Evolutionary conservation across 53 echinoderm and acorn worm genomes (phyloP).

Genomic region (Arbacia lixula): DNA sequence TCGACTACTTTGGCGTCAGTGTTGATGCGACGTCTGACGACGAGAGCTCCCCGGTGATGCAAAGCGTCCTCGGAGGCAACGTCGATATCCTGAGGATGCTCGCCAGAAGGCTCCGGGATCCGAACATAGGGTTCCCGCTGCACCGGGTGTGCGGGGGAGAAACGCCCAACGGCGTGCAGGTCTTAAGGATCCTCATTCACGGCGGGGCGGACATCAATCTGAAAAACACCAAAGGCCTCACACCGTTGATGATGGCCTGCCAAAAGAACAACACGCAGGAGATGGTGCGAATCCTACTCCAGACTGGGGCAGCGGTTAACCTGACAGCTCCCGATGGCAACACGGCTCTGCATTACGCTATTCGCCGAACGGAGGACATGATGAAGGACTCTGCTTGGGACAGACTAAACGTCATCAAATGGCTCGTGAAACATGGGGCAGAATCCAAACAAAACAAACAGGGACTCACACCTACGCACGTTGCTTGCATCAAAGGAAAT

Average conservation of each 20-base stretch:
- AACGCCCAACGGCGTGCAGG: slow-evolving; percentile 28
- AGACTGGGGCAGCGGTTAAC: slow-evolving; percentile 13
- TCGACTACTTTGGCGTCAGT: slow-evolving; percentile 34
- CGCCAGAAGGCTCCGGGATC: slow-evolving; percentile 2
- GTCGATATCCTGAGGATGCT: slow-evolving; percentile 17
- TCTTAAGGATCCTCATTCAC: slow-evolving; percentile 17
- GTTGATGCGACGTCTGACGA: slow-evolving; percentile 1
- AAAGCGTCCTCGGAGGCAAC: slow-evolving; percentile 26
- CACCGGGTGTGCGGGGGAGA: slow-evolving; percentile 46
- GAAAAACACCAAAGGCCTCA: slow-evolving; percentile 29
- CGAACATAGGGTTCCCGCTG: slow-evolving; percentile 10
- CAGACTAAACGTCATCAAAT: slow-evolving; percentile 3
- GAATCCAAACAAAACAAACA: background rate
- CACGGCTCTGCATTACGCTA: slow-evolving; percentile 25
- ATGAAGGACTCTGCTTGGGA: slow-evolving; percentile 21
- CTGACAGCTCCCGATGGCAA: slow-evolving; percentile 15
- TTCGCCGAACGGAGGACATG: slow-evolving; percentile 3
- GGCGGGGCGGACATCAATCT: slow-evolving; percentile 26
- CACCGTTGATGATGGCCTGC: slow-evolving; percentile 40
- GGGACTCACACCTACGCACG: slow-evolving; percentile 10
- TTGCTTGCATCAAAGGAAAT: slow-evolving; percentile 43
- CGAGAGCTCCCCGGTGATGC: slow-evolving; percentile 12
- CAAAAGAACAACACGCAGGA: slow-evolving; percentile 31
- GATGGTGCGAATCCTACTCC: slow-evolving; percentile 28
- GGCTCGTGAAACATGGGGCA: slow-evolving; percentile 29